phyloP scores from a whole-genome alignment of 2,888 invertebrate species.

The Apomyelois bistriatella region DNA sequence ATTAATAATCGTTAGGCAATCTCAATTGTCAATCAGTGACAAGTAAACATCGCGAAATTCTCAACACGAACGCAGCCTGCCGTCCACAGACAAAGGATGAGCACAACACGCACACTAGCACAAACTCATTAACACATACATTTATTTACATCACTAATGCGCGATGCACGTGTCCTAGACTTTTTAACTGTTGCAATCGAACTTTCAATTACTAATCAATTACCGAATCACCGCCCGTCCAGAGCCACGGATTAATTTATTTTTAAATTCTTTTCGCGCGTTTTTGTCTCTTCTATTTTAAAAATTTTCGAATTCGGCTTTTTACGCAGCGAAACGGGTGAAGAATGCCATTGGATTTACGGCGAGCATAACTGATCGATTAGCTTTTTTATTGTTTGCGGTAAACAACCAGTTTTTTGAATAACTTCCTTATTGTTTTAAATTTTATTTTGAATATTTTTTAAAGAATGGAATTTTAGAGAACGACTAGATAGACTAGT shows the following conservation, averaged over 20 bases:
- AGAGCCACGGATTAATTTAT: conserved; percentile 17
- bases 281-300: conserved; percentile 40
- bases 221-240: conserved; percentile 20
- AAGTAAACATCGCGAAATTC: conserved; percentile 36
- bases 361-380: conserved; percentile 57
- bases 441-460: conserved; percentile 37
- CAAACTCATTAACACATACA: conserved; percentile 62
- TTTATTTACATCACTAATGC: conserved; percentile 74
- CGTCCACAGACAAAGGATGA: conserved; percentile 47
- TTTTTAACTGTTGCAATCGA: conserved; percentile 39
- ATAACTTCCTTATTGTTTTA: conserved; percentile 23
- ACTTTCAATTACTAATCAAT: conserved; percentile 53
- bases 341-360: conserved; percentile 55
- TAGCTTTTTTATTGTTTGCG: conserved; percentile 32
- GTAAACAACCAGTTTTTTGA: conserved; percentile 28
- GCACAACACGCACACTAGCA: conserved; percentile 56
- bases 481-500: conserved; percentile 61
- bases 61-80: conserved; percentile 38
- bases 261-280: conserved; percentile 30
- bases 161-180: conserved; percentile 53
- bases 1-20: neutral
- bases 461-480: conserved; percentile 46
- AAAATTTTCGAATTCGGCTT: conserved; percentile 46
- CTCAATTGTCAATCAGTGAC: conserved; percentile 9
- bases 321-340: conserved; percentile 58